Evolutionary conservation across 2,888 invertebrate species (phyloP).

Genomic region (Eutolmus rufibarbis): DNA sequence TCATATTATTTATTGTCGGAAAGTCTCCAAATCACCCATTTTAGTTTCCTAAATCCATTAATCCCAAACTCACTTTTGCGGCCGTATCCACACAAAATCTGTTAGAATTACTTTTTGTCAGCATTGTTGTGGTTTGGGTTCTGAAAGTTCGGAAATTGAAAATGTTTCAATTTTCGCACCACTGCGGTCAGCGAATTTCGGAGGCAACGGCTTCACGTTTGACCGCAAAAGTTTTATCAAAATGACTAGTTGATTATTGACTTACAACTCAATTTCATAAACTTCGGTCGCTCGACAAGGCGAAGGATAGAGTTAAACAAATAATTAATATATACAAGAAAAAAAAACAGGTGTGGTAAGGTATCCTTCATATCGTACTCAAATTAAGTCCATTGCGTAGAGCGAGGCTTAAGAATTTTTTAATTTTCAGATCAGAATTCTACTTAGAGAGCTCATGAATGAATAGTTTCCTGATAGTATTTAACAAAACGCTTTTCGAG

Average conservation of each 20-base stretch:
- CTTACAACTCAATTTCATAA: not conserved
- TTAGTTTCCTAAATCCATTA: not conserved
- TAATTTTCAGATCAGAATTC: too few relatives aligned
- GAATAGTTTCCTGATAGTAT: too few relatives aligned
- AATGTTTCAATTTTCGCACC: not conserved
- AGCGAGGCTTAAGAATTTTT: too few relatives aligned
- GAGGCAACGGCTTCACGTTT: not conserved
- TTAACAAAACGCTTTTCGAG: too few relatives aligned
- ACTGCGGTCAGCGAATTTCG: not conserved
- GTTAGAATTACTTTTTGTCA: not conserved
- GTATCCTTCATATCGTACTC: too few relatives aligned
- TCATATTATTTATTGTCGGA: too few relatives aligned
- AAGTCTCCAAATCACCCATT: not conserved
- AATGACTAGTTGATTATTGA: not conserved
- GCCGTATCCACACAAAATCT: not conserved
- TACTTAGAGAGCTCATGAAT: too few relatives aligned
- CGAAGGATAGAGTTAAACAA: not conserved
- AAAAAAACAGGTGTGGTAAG: not conserved
- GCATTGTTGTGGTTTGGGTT: not conserved
- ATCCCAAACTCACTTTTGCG: not conserved
- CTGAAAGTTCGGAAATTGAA: not conserved
- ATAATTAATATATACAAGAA: not conserved
- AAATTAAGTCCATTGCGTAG: too few relatives aligned
- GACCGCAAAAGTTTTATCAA: not conserved
- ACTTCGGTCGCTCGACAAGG: not conserved